Evolutionary conservation across 2,113 vertebrate species (phyloP).

Genomic region (Bolborhynchus lineola): DNA sequence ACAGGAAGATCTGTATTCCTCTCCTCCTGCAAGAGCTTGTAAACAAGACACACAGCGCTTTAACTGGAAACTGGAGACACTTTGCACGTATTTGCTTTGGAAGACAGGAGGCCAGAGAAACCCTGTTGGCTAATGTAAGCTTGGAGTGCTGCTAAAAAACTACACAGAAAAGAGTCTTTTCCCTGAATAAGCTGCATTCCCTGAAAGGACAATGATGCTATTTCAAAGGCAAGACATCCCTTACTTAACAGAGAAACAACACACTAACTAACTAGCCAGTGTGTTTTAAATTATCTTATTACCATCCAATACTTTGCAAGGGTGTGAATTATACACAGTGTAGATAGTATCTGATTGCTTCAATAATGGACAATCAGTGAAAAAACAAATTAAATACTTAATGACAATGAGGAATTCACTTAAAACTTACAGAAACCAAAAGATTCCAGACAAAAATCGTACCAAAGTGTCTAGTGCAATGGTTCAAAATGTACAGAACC

Average conservation of each 20-base stretch:
- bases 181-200: neutral
- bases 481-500: neutral
- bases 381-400: neutral
- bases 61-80: neutral
- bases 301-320: neutral
- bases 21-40: neutral
- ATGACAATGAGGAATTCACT: neutral
- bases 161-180: neutral
- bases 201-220: neutral
- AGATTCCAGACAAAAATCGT: neutral
- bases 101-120: neutral
- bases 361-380: neutral
- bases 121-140: neutral
- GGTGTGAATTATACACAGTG: neutral
- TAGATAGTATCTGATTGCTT: neutral
- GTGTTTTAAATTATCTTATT: neutral
- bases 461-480: neutral
- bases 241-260: neutral
- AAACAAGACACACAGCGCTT: neutral
- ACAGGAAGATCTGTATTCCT: neutral
- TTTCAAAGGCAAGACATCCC: neutral
- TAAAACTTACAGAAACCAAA: neutral
- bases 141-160: neutral
- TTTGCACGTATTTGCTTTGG: neutral
- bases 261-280: neutral